Evolutionary conservation across 1,140 invertebrate species (phyloP).

Genomic region (Drosophila bifasciata): DNA sequence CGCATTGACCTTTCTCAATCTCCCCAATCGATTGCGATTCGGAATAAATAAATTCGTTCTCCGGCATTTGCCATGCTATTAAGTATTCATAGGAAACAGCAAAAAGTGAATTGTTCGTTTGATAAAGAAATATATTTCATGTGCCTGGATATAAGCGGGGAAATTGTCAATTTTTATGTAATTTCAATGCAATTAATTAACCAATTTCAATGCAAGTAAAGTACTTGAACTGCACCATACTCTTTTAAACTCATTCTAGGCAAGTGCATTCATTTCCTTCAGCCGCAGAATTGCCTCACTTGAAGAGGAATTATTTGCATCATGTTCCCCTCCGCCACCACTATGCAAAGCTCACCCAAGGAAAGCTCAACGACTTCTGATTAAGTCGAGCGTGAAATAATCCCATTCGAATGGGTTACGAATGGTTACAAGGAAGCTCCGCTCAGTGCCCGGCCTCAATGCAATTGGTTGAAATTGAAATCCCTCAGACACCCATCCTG

Average conservation of each 20-base stretch:
- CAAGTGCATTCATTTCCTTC: too few species aligned
- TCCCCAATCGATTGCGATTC: conserved; percentile 31
- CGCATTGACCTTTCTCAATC: conserved; percentile 25
- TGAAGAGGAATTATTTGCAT: too few species aligned
- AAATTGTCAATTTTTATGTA: too few species aligned
- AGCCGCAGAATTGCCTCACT: too few species aligned
- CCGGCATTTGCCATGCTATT: conserved; percentile 27
- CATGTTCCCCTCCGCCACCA: too few species aligned
- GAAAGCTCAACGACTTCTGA: background rate
- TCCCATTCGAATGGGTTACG: conserved; percentile 4
- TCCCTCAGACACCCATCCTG: conserved; percentile 6
- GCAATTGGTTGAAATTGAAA: conserved; percentile 45
- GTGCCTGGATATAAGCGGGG: conserved; percentile 1
- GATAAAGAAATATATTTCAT: conserved; percentile 24
- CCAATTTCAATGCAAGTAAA: too few species aligned
- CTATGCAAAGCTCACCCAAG: too few species aligned
- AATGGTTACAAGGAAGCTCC: conserved; percentile 26
- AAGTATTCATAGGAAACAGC: conserved; percentile 21
- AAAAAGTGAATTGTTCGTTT: conserved; percentile 25
- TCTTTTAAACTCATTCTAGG: too few species aligned
- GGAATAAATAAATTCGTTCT: conserved; percentile 37
- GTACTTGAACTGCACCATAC: too few species aligned
- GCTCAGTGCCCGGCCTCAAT: conserved; percentile 9
- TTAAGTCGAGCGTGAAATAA: conserved; percentile 32
- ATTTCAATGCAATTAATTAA: too few species aligned